Conservation (phyloP, 2,113 vertebrate species). For the Zootoca vivipara region DNA sequence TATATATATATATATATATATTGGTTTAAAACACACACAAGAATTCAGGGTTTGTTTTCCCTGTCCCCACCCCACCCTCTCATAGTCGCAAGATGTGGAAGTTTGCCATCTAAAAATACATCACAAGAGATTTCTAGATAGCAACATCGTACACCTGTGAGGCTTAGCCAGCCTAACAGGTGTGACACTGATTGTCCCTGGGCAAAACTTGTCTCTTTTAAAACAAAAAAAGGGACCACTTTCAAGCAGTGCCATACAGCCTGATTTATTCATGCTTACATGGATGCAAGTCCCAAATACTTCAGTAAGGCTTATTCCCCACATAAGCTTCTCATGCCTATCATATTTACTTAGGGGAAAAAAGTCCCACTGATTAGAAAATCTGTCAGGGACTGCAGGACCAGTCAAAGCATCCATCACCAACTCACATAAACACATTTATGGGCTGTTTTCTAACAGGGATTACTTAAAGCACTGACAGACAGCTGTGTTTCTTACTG, state of each 20-base stretch:
- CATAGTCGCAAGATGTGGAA: background rate
- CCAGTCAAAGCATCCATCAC: too few species aligned
- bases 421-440: too few species aligned
- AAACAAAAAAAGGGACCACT: background rate
- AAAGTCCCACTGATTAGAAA: background rate
- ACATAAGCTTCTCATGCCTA: background rate
- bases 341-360: background rate
- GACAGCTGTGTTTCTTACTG: too few species aligned
- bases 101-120: conserved; percentile 20
- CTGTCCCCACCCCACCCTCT: background rate
- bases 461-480: too few species aligned
- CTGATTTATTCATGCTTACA: background rate
- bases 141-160: background rate
- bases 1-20: too few species aligned
- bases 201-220: background rate
- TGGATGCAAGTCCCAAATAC: background rate
- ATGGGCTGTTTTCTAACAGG: too few species aligned
- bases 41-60: background rate
- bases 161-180: background rate
- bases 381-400: background rate
- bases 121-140: background rate
- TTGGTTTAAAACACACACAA: background rate
- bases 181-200: conserved; percentile 2
- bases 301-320: background rate
- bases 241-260: background rate